Percentiles rank a stretch among this genome's conserved stretches.
Conservation (phyloP, 2,113 vertebrate species). For the Lagopus leucura region DNA sequence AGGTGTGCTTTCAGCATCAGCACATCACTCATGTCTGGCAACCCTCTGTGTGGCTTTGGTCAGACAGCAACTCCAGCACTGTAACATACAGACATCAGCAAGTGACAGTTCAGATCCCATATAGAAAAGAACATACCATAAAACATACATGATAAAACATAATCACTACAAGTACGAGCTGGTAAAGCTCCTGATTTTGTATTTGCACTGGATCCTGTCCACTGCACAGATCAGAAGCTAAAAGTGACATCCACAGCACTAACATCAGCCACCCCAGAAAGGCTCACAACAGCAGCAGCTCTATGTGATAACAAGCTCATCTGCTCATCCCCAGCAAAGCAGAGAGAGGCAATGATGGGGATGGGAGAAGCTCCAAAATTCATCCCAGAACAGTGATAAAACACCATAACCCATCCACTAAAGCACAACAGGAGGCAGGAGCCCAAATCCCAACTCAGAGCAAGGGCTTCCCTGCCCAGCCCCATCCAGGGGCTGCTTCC, state of each 20-base stretch:
- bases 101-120: background rate
- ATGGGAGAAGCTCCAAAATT: background rate
- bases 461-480: background rate
- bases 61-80: background rate
- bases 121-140: background rate
- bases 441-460: background rate
- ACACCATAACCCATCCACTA: background rate
- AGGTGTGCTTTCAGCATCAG: background rate
- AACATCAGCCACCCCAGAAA: background rate
- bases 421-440: background rate
- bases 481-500: background rate
- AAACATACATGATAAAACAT: background rate
- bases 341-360: background rate
- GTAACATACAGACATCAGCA: background rate
- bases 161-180: background rate
- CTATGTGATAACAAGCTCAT: background rate
- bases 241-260: background rate
- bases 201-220: background rate
- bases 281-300: fast-evolving
- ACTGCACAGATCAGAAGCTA: background rate
- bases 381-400: background rate
- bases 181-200: background rate
- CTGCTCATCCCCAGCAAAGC: background rate
- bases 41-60: background rate
- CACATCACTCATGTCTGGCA: background rate